phyloP scores from a whole-genome alignment of 2,797 vertebrate species.

The Smutsia temminckii region DNA sequence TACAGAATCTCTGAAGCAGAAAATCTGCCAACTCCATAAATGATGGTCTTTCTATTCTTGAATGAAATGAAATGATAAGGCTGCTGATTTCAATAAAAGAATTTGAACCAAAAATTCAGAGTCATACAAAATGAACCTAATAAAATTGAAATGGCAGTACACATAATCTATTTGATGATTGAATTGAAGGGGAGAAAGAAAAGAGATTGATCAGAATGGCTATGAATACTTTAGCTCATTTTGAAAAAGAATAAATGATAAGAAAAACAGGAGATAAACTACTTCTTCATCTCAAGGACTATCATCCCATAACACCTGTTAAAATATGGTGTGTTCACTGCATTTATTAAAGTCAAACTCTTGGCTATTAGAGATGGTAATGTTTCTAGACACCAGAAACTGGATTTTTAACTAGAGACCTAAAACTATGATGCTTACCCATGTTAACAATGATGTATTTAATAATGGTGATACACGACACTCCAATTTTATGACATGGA shows the following conservation, averaged over 20 bases:
- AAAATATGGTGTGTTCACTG: background rate
- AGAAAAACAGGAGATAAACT: background rate
- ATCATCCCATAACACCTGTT: background rate
- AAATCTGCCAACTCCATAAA: conserved; percentile 78
- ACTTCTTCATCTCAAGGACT: background rate
- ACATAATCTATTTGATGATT: conserved; percentile 61
- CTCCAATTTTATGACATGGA: background rate
- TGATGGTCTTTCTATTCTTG: conserved; percentile 78
- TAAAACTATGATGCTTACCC: background rate
- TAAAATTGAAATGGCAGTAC: conserved; percentile 66
- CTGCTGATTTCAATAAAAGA: conserved; percentile 73
- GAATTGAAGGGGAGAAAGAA: background rate
- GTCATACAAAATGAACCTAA: conserved; percentile 64
- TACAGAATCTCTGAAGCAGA: conserved; percentile 81
- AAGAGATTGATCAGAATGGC: conserved; percentile 26
- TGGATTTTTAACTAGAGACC: background rate
- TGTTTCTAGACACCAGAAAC: background rate
- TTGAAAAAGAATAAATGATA: background rate
- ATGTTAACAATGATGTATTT: background rate
- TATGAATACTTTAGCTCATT: conserved; percentile 1
- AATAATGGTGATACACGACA: background rate
- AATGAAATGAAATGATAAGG: conserved; percentile 76
- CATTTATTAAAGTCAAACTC: background rate
- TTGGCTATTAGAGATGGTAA: background rate
- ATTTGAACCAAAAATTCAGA: conserved; percentile 72